Evolutionary conservation across 2,888 invertebrate genomes (phyloP).

Genomic region (Aphrophora alni): DNA sequence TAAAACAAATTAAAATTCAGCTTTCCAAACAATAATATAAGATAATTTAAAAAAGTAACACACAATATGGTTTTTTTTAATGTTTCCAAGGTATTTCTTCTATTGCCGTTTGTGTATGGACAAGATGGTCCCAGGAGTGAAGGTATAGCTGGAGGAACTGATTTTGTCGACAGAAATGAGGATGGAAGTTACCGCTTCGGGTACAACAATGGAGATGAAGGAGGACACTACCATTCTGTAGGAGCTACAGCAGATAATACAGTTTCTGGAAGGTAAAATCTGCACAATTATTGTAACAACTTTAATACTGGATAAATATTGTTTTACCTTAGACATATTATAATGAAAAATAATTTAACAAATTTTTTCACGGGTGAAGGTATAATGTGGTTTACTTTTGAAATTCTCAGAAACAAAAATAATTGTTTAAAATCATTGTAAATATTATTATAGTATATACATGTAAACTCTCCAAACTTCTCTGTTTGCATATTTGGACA

Average conservation of each 20-base stretch:
- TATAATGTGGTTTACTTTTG: too few relatives aligned
- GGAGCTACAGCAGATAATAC: constrained; percentile 69
- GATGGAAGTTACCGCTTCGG: constrained; percentile 81
- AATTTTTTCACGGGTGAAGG: background rate
- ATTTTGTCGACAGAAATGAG: constrained; percentile 52
- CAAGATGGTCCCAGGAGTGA: constrained; percentile 54
- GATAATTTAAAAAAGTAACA: too few relatives aligned
- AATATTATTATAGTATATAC: too few relatives aligned
- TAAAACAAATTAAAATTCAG: too few relatives aligned
- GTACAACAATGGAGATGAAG: constrained; percentile 71
- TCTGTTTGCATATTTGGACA: too few relatives aligned
- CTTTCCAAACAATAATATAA: too few relatives aligned
- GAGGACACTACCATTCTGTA: constrained; percentile 71
- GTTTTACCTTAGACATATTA: background rate
- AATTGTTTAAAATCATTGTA: too few relatives aligned
- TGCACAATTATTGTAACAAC: background rate
- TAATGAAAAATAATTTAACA: background rate
- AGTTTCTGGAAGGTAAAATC: constrained; percentile 60
- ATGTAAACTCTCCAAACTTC: too few relatives aligned
- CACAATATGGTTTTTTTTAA: too few relatives aligned
- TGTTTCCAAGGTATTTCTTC: background rate
- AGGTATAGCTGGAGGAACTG: constrained; percentile 66
- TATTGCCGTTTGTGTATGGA: background rate
- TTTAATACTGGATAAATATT: background rate
- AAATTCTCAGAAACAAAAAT: too few relatives aligned